Base-by-base conservation (phyloP, 2,113 vertebrate genomes). In the Syngnathus typhle region DNA sequence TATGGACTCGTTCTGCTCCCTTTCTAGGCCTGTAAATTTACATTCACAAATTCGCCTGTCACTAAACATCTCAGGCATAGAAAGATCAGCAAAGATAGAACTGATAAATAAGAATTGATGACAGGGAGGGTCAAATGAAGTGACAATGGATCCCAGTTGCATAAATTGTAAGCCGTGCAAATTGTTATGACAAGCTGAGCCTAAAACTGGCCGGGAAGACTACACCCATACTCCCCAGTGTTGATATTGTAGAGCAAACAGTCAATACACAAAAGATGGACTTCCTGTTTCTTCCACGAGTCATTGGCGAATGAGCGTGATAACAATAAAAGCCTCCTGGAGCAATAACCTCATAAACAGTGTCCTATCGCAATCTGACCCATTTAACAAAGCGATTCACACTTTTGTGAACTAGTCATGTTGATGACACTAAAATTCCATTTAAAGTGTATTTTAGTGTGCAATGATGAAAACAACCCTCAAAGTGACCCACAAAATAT, bases 201-300 rank as follows among this genome's bases (percentile, higher is more conserved):
- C 19, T n/a, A 21, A 32, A 21, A 32, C 27, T 12, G 60, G 46
- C 27, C 59, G 39, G 66, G 56, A 64, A 58, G 56, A 38, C 67
- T 23, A 75, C 79, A 75, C 74, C 75, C 65, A 60, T n/a, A 21
- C 54, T 59, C 18, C 38, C 63, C 52, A 10, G 1, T 67, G 63
- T 11, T 58, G 66, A 63, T 41, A 41, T 61, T 51, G 59, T 60
- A 58, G 58, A 55, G 58, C 15, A 5, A 74, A 60, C 56, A 60
- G 15, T 27, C 47, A 0, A 52, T 3, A 10, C n/a, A 71, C 27
- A 67, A 73, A 76, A 70, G 60, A 36, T 77, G 63, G 56, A 76
- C 78, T 83, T 86, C 82, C 84, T 80, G 76, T 82, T 81, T 62
- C 51, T 65, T 41, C 23, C 58, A 65, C 58, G 64, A 39, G 68